Base-by-base conservation (phyloP, 2,888 invertebrate genomes). In the Diplazon laetatorius region DNA sequence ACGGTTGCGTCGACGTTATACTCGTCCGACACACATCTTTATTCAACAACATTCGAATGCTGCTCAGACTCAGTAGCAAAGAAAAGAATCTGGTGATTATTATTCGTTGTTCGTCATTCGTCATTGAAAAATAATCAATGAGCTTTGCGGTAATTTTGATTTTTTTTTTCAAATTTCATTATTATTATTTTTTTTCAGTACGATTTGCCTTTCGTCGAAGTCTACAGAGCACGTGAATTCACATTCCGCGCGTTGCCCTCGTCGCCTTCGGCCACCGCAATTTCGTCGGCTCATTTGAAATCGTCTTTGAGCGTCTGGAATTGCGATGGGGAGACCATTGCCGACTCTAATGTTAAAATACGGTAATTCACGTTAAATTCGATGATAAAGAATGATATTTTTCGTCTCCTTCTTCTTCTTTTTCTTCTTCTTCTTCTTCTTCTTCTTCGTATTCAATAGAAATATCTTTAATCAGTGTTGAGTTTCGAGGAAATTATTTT, bases 271-370 rank as follows among this genome's bases (percentile, higher is more conserved):
- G 84, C 85, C 46, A 83, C 78, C 69, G 87, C 85, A 60, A 82
- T 85, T 63, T 85, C 80, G 62, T 76, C 90, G 18, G 89, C 91
- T 35, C 85, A 85, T 22, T 80, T 86, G 75, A 83, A 83, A 57
- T 87, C 90, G 35, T 84, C 86, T 39, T 83, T 89, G 46, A 96
- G 96, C 85, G 93, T 94, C 44, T 96, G 96, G 96, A 96, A 96
- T 88, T 96, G 96, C 91, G 96, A 96, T 91, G 96, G 96, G 14
- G 96, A 96, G 90, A 92, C 96, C 39, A 92, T 95, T 71, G 92
- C 92, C 72, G 93, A 94, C 85, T 92, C 94, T 44, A 93, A 94
- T 87, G 92, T 95, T 63, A 93, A 93, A 82, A 94, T 95, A 89
- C 93, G 93, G 94, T 94, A 88, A 88, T 85, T 82, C 10, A 20